Base-by-base conservation (phyloP, 2,113 vertebrate genomes). In the Larimichthys polyactis region DNA sequence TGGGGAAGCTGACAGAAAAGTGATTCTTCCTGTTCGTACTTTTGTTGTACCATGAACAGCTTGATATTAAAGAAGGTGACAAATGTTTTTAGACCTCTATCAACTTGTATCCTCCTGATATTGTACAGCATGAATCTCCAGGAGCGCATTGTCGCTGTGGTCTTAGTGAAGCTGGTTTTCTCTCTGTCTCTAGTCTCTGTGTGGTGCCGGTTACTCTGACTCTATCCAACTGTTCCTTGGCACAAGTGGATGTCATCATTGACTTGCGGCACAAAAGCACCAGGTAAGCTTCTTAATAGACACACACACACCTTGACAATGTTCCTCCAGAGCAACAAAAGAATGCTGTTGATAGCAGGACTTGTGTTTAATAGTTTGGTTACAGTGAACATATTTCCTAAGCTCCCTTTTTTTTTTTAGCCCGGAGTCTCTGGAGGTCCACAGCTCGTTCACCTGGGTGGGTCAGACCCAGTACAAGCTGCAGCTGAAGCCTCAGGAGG, bases 381-480 rank as follows among this genome's bases (percentile, higher is more conserved):
- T 14, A 22, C 22, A 36, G 51, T 43, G 11, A 74, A 24, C 5
- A 11, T n/a, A 5, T 57, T 55, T n/a, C 22, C 55, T 71, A 2
- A 22, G 0, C 5, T 36, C 32, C 58, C 32, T 55, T 36, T 36
- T 36, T 36, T 36, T 36, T 85, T 87, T 4, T 91, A 99, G 98
- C 89, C 92, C 96, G 0, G 98, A 99, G 91, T 93, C 95, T 8
- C 71, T 96, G 84, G 98, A 98, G 90, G 92, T 96, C 75, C 97
- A 98, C 71, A 96, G 96, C 75, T 96, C 96, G 0, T 99, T 99
- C 86, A 96, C 96, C 0, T 99, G 98, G 98, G 96, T 99, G 77
- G 98, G 98, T 43, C 97, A 99, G 92, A 98, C 95, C 2, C 97
- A 98, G 54, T 97, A 98, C 92, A 97, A 97, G 90, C 95, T 98